Base-by-base conservation (phyloP, 2,888 invertebrate species). In the Sipunculus nudus region DNA sequence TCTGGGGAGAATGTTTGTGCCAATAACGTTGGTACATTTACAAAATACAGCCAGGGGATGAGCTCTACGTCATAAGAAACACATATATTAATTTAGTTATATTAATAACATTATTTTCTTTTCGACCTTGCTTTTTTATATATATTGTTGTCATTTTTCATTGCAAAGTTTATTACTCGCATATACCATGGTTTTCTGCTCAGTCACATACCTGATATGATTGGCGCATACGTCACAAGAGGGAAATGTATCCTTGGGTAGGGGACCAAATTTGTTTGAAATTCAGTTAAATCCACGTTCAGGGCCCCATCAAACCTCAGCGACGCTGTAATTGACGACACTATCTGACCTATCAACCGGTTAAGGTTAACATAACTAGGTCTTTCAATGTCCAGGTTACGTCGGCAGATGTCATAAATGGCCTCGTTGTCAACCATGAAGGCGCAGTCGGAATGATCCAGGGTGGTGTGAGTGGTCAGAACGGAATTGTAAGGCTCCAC, bases 401-500 rank as follows among this genome's bases (percentile, higher is more conserved):
- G 87, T 57, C 92, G 88, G 84, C 94, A 94, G 73, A 95, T 93
- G 77, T 94, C 93, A 81, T 94, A 71, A 52, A 71, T 69, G 50
- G 68, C 68, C 64, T 75, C 75, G 76, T 95, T 95, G 86, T 94
- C 94, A 45, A 85, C 92, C 94, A 95, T 94, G 87, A 96, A 96
- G 47, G 94, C 94, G 85, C 94, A 95, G 87, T 95, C 94, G 0
- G 93, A 93, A 85, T 95, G 95, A 84, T 95, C 94, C 66, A 86
- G 71, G 61, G 95, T 96, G 53, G 95, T 95, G 87, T 96, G 95
- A 63, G 95, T 96, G 79, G 95, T 95, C 78, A 96, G 75, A 55
- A 96, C 94, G 0, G 95, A 94, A 87, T 96, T 96, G 90, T 96
- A 96, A 0, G 95, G 96, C 81, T 95, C 95, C 40, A 95, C 95